Percentiles rank a stretch among this genome's conserved stretches.
Conservation (phyloP, 2,888 invertebrate species). For the Phyllotreta cruciferae region DNA sequence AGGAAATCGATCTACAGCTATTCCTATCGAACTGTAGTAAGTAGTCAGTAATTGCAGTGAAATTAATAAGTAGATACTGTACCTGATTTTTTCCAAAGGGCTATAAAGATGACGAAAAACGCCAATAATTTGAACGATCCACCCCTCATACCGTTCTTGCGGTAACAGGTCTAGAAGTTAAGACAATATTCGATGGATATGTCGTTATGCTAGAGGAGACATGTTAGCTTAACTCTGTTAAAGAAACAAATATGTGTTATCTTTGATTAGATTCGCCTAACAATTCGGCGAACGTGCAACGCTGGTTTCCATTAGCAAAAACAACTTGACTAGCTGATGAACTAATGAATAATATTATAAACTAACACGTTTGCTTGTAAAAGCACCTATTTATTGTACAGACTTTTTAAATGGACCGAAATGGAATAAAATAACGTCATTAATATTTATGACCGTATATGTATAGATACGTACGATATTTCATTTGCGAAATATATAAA, state of each 20-base stretch:
- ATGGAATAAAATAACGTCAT: too few relatives aligned
- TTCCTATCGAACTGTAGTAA: too few relatives aligned
- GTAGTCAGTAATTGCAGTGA: too few relatives aligned
- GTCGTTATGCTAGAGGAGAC: conserved; percentile 42
- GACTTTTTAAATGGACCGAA: background rate
- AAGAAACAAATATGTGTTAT: conserved; percentile 43
- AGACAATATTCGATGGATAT: conserved; percentile 14
- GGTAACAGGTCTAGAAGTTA: conserved; percentile 1
- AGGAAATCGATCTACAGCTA: background rate
- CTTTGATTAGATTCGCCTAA: conserved; percentile 26
- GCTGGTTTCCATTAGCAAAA: conserved; percentile 37
- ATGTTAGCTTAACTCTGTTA: conserved; percentile 45
- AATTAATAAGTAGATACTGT: conserved; percentile 16
- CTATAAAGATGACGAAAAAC: conserved; percentile 22
- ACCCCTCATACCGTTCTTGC: conserved; percentile 30
- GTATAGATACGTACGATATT: too few relatives aligned
- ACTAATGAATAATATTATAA: background rate
- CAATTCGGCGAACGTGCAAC: conserved; percentile 26
- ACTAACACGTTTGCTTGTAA: background rate
- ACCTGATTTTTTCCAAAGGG: conserved; percentile 28
- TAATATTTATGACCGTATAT: too few relatives aligned
- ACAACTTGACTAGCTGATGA: conserved; percentile 23
- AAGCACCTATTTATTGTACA: background rate
- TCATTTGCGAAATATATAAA: too few relatives aligned
- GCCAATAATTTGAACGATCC: conserved; percentile 14